A percentile compares a stretch with the other conserved stretches of the same genome.
Evolutionary conservation across 2,888 invertebrate genomes (phyloP).

Genomic region (Gnatocerus cornutus): DNA sequence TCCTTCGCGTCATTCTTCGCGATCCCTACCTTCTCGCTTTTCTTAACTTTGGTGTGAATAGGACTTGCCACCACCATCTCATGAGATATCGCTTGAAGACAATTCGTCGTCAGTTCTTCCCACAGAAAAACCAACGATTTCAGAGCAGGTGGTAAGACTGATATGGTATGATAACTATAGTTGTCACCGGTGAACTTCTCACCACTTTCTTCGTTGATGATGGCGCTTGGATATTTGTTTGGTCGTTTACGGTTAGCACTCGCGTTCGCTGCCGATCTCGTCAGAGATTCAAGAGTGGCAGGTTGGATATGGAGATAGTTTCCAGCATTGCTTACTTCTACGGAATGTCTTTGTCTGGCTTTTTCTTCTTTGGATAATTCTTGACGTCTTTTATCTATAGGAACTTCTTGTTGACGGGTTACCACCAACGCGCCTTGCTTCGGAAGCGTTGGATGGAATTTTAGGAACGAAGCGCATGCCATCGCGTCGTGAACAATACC

Average conservation of each 20-base stretch:
- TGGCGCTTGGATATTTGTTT: conserved; percentile 58
- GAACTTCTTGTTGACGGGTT: conserved; percentile 73
- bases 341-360: conserved; percentile 87
- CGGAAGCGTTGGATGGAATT: conserved; percentile 91
- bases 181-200: conserved; percentile 65
- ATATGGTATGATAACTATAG: conserved; percentile 76
- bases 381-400: conserved; percentile 70
- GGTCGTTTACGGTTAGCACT: conserved; percentile 78
- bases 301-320: conserved; percentile 87
- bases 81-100: conserved; percentile 79
- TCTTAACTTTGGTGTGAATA: conserved; percentile 62
- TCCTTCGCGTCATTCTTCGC: conserved; percentile 67
- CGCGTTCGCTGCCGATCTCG: conserved; percentile 86
- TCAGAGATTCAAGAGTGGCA: conserved; percentile 83
- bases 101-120: conserved; percentile 86
- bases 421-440: conserved; percentile 86
- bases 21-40: conserved; percentile 59
- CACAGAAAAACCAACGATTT: conserved; percentile 91
- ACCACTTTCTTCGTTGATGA: conserved; percentile 74
- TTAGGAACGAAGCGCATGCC: conserved; percentile 96
- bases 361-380: conserved; percentile 76
- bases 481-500: conserved; percentile 98
- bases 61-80: conserved; percentile 78
- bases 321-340: conserved; percentile 83
- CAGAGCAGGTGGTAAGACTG: conserved; percentile 89